Base-by-base conservation (phyloP, 1,140 invertebrate species). In the Drosophila nigrodunni region DNA sequence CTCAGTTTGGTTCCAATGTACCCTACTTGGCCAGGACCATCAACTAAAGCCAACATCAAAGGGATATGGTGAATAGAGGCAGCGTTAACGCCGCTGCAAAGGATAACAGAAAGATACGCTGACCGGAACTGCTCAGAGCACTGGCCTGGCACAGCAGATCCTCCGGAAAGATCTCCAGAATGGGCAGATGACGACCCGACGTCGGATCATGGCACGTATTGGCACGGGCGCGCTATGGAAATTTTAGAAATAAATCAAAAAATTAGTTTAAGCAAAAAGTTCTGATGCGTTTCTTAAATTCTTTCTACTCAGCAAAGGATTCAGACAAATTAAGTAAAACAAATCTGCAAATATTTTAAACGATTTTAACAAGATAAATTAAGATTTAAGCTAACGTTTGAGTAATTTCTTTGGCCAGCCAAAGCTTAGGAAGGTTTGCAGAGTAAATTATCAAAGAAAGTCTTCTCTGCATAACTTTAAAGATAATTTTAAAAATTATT, bases 91-190 rank as follows among this genome's bases (percentile, higher is more conserved):
- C 80, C 67, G 78, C 87, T 25, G 78, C 74, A 60, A 92, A 92
- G 15, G 90, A 92, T 10, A 92, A 54, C 39, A 92, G 78, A 52
- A 92, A 91, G 15, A 92, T 78, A 6, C 86, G 76, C 34, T 92
- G 88, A 30, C 91, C 89, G 1, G 94, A 94, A 66, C 94, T 95
- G 74, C 95, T 96, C 21, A 96, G 92, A 0, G 96, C 96, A 76
- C 95, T 95, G 7, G 96, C 96, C 92, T 96, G 95, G 86, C 96
- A 96, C 60, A 95, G 94, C 68, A 96, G 94, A 80, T 96, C 95
- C 88, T 96, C 95, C 1, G 96, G 95, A 60, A 95, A 94, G 8
- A 97, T 93, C 88, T 96, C 95, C 25, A 96, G 93, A 34, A 97
- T 94, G 9, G 95, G 95, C 39, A 95, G 92, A 44, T 94, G 93